These are phyloP conservation scores for Gallirallus australis DNA, from an alignment of 2,797 vertebrate genomes.

Conservation along the genomic window DNA sequence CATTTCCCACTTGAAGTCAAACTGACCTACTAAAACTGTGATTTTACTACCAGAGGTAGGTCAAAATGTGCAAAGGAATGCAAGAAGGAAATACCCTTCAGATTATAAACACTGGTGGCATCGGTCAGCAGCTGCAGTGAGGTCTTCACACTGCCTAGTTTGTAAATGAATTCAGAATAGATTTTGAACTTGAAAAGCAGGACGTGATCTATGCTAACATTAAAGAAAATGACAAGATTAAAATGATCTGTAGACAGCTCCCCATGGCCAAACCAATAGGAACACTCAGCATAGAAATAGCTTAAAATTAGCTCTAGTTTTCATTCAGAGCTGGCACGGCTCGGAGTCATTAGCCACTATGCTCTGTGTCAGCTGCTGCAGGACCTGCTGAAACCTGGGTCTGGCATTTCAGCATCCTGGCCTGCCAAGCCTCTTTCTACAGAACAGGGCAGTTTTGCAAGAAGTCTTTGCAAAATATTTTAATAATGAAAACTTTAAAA, in stretches of 20 bases:
- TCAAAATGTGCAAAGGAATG: neutral
- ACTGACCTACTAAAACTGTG: neutral
- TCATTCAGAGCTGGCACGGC: neutral
- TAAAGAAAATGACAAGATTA: constrained; percentile 35
- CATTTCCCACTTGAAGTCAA: constrained; percentile 3
- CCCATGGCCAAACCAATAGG: constrained; percentile 20
- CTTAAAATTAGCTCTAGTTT: constrained; percentile 32
- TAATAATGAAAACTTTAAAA: constrained; percentile 66
- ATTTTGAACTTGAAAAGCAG: constrained; percentile 16
- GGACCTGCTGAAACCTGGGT: constrained; percentile 44
- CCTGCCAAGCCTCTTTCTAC: constrained; percentile 35
- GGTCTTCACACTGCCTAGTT: neutral
- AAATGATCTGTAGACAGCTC: constrained; percentile 12
- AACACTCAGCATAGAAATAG: constrained; percentile 3
- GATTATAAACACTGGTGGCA: neutral
- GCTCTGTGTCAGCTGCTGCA: neutral
- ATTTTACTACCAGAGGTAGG: neutral
- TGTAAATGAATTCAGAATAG: constrained; percentile 16
- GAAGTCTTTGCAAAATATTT: constrained; percentile 63
- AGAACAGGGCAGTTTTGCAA: constrained; percentile 39
- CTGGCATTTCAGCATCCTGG: neutral
- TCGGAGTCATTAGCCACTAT: neutral
- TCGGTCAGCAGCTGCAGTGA: neutral
- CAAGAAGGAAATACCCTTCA: neutral
- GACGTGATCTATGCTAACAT: neutral